Conservation (phyloP, 2,113 vertebrate genomes). For the Addax nasomaculatus region DNA sequence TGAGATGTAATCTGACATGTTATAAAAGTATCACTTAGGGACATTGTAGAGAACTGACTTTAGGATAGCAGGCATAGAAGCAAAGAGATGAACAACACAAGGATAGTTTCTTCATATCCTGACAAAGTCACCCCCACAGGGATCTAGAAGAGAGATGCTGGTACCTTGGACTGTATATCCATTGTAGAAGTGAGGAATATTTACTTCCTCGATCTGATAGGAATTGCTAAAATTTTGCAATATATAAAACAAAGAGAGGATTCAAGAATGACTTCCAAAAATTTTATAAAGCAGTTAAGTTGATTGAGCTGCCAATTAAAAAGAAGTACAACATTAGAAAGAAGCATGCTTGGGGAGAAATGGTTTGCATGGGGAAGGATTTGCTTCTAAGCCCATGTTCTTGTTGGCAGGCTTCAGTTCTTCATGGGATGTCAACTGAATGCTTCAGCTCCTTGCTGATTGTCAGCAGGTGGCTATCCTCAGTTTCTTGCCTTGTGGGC, state of each 20-base stretch:
- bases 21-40: background rate
- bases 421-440: background rate
- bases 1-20: background rate
- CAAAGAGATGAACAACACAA: background rate
- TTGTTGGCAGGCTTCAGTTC: background rate
- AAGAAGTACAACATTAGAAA: background rate
- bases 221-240: background rate
- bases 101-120: background rate
- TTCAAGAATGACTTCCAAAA: background rate
- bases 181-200: background rate
- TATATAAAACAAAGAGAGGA: background rate
- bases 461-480: background rate
- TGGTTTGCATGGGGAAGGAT: background rate
- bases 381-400: background rate
- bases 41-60: background rate
- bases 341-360: background rate
- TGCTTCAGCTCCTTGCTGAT: background rate
- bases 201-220: background rate
- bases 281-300: background rate
- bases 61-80: background rate
- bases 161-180: too few species aligned
- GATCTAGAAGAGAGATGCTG: background rate
- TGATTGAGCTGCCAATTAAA: background rate
- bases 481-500: background rate
- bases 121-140: background rate